Evolutionary conservation across 2,888 invertebrate species (phyloP).

Genomic region (Apoderus coryli): DNA sequence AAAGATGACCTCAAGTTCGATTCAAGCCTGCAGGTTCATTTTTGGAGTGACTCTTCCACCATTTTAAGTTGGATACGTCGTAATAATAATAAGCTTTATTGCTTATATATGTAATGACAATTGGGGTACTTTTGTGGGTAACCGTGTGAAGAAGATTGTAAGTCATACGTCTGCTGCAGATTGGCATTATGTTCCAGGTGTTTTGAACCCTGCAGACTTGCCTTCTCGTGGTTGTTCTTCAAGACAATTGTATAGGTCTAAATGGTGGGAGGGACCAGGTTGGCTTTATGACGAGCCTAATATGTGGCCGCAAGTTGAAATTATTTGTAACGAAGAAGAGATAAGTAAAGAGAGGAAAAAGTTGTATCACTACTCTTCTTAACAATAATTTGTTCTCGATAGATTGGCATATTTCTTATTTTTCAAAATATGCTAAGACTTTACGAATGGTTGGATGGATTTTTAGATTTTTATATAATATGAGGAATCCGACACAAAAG

Average conservation of each 20-base stretch:
- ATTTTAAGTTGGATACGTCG: constrained; percentile 18
- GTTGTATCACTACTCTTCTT: too few relatives aligned
- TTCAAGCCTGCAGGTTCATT: constrained; percentile 8
- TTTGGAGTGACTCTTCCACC: constrained; percentile 19
- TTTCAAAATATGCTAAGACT: constrained; percentile 12
- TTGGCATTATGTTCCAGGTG: background rate
- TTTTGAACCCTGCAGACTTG: constrained; percentile 15
- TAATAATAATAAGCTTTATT: too few relatives aligned
- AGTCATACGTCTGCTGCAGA: background rate
- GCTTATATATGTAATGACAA: too few relatives aligned
- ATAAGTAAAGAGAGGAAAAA: too few relatives aligned
- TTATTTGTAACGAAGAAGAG: too few relatives aligned
- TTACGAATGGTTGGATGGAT: constrained; percentile 14
- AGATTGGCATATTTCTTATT: constrained; percentile 14
- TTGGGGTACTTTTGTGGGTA: background rate
- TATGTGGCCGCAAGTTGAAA: too few relatives aligned
- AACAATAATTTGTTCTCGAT: too few relatives aligned
- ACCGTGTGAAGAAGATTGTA: background rate
- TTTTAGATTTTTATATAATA: constrained; percentile 11
- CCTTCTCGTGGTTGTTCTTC: too few relatives aligned
- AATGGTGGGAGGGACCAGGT: too few relatives aligned
- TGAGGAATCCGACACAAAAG: background rate
- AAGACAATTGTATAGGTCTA: too few relatives aligned
- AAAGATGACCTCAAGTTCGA: constrained; percentile 9
- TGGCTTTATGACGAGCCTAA: too few relatives aligned